These are phyloP conservation scores for Lepidurus arcticus DNA, from an alignment of 1,140 invertebrate species.

Conservation along the genomic window DNA sequence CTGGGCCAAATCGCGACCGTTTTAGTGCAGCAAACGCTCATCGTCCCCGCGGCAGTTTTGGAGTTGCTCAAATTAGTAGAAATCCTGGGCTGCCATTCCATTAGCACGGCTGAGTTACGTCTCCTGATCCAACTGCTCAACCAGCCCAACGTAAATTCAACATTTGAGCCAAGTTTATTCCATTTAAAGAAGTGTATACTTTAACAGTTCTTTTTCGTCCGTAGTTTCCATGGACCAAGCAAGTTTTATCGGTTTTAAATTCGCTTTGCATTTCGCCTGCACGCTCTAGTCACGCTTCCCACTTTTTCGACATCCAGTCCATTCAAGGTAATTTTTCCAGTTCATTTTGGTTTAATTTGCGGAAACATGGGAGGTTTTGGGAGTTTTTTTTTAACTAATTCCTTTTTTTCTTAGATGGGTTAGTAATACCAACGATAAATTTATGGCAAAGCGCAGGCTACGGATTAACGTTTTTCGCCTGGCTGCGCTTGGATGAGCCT, in stretches of 20 bases:
- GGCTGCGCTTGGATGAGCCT: constrained; percentile 50
- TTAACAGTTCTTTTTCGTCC: not conserved
- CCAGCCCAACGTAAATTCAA: constrained; percentile 40
- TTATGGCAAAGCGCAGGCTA: constrained; percentile 54
- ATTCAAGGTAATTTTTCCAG: not conserved
- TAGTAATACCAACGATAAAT: constrained; percentile 49
- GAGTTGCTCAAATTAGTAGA: constrained; percentile 54
- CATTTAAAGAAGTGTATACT: too few relatives aligned
- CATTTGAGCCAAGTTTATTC: not conserved
- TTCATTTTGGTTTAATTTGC: too few relatives aligned
- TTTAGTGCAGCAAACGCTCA: constrained; percentile 41
- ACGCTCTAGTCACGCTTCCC: not conserved
- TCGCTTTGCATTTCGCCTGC: not conserved
- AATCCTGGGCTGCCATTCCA: constrained; percentile 53
- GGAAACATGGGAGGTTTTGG: too few relatives aligned
- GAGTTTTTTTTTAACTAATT: not conserved
- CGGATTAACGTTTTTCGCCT: constrained; percentile 56
- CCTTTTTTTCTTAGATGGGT: constrained; percentile 45
- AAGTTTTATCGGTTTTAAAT: not conserved
- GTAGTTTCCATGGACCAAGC: constrained; percentile 13
- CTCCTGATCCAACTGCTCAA: constrained; percentile 48
- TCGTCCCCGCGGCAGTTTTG: constrained; percentile 43
- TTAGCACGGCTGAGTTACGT: constrained; percentile 54
- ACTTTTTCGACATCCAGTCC: constrained; percentile 3
- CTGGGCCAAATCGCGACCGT: constrained; percentile 46